Evolutionary conservation across 2,888 invertebrate genomes (phyloP), one percentile per base, ranked within the genome.

Genomic region (Brachyopa scutellaris): DNA sequence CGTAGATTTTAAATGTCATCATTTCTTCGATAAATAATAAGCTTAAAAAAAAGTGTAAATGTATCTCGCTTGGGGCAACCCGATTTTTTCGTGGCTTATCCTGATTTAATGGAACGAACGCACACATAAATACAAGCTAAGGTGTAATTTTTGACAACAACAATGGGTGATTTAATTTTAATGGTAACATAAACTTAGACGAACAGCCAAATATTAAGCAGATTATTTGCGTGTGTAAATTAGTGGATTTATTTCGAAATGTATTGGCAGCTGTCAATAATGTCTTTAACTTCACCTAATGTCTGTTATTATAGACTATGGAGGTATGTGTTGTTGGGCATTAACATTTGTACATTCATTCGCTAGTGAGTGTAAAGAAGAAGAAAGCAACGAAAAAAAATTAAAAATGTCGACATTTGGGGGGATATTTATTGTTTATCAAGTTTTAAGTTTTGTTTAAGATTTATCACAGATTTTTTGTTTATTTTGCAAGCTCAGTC

Each of bases 201-300:
- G 42, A 59, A 59, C 23, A 26, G 57, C n/a, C 5, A 9, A 5
- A 15, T 15, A 15, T 15, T 17, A 31, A 59, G 19, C 42, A 15
- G 59, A 59, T 59, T 59, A 42, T 33, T n/a, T n/a, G 26, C 26
- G 4, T 57, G 11, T 2, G 38, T 15, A 40, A 40, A 26, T 57
- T 57, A 40, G 26, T 40, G 57, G 57, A 23, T 40, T 40, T 19
- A 31, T 59, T 59, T 59, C 21, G 59, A 59, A 59, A 59, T 42
- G 8, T 57, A n/a, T 13, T 26, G 55, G 17, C 42, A 29, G 57
- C 15, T 57, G 57, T 42, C 19, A 15, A 17, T 42, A 31, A 19
- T 40, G n/a, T 26, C 13, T 40, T 38, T n/a, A 29, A 23, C 21
- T 17, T 33, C 23, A 9, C 31, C 9, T 17, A 31, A 19, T 33